Evolutionary conservation across 2,888 invertebrate genomes (phyloP), one percentile per base, ranked within the genome.

Genomic region (Biston stratarius): DNA sequence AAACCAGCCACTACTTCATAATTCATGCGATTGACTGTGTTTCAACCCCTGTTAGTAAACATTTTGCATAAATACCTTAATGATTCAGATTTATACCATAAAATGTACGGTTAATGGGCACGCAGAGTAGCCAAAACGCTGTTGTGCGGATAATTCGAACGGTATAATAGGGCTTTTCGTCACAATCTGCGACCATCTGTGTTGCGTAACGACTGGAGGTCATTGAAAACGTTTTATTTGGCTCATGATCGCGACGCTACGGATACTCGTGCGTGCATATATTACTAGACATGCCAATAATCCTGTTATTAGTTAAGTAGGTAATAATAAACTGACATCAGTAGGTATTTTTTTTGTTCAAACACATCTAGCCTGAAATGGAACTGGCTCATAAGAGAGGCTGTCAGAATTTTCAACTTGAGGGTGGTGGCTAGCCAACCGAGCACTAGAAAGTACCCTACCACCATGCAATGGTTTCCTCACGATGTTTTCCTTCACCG

Each of bases 181-280:
- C 80, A 87, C 87, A 90, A 90, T 85, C 78, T 79, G 62, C 74
- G 77, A 82, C 82, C 84, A 86, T 88, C 85, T 83, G 76, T 77
- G 83, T 90, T 86, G 86, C 84, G 89, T 89, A 87, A 91, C 83
- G 71, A 70, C 76, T 77, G 77, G 76, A 80, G 80, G 85, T 82
- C 86, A 89, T 87, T 86, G 82, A 83, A 57, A 57, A 66, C 65
- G 63, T 69, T 73, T 69, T 63, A 69, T 75, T 64, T 70, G 65
- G 67, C 64, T 70, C 72, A 69, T 70, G 70, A 67, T 71, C 69
- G 62, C 66, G 64, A 56, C 58, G 53, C 56, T 60, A 68, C 55
- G 65, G 58, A 49, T 33, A 42, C 42, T 55, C 49, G 40, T 59
- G 59, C 64, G 52, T 47, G 33, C 40, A 61, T 34, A 36, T 44